Evolutionary conservation across 2,888 invertebrate species (phyloP).

Genomic region (Macrophya annulata): DNA sequence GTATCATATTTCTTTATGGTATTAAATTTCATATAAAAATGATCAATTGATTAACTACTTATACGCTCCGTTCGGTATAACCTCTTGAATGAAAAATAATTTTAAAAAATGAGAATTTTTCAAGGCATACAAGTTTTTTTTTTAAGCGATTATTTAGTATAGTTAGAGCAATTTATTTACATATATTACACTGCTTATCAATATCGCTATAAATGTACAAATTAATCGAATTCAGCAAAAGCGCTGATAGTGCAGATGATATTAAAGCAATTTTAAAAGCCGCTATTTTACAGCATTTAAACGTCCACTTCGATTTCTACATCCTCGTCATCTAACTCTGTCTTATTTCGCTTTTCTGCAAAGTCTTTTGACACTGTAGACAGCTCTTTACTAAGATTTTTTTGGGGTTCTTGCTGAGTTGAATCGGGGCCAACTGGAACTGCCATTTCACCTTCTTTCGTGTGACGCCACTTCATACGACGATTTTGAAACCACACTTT

Average conservation of each 20-base stretch:
- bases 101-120: background rate
- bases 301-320: constrained; percentile 72
- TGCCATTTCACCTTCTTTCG: constrained; percentile 82
- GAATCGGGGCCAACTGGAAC: constrained; percentile 64
- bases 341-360: constrained; percentile 59
- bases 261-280: constrained; percentile 2
- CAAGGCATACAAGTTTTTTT: background rate
- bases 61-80: background rate
- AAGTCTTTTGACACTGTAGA: constrained; percentile 23
- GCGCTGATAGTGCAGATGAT: background rate
- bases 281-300: constrained; percentile 51
- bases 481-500: constrained; percentile 97
- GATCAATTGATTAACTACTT: background rate
- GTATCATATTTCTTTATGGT: background rate
- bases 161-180: constrained; percentile 43
- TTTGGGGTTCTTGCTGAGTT: constrained; percentile 65
- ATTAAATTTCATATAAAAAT: background rate
- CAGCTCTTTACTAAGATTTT: constrained; percentile 57
- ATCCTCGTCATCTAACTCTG: constrained; percentile 67
- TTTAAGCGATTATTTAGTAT: background rate
- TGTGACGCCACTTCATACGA: constrained; percentile 94
- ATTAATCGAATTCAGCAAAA: constrained; percentile 26
- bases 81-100: background rate
- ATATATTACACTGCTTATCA: constrained; percentile 46
- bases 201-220: constrained; percentile 31